Conservation (phyloP, 2,113 vertebrate species). For the Meleagris gallopavo region DNA sequence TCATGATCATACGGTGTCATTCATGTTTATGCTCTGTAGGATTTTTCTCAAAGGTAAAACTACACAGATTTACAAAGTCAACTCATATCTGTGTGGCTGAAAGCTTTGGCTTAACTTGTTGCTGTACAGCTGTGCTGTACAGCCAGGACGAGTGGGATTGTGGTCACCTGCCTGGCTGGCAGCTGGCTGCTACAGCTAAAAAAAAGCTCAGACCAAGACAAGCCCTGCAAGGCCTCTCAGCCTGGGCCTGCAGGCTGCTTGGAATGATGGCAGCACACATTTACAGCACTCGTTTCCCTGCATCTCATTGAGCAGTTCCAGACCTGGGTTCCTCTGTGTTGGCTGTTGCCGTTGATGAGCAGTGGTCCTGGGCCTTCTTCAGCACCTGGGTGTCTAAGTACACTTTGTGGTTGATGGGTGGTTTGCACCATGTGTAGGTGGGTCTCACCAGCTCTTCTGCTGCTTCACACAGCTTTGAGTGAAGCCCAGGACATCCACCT, state of each 20-base stretch:
- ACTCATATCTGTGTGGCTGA: background rate
- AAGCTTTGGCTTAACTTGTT: background rate
- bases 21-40: background rate
- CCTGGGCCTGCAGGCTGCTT: background rate
- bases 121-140: background rate
- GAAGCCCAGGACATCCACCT: conserved; percentile 87
- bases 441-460: background rate
- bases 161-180: background rate
- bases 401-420: background rate
- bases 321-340: background rate
- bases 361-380: background rate
- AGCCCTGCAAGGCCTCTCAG: background rate
- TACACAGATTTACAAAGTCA: background rate
- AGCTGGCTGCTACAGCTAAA: background rate
- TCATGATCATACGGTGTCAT: rapidly evolving
- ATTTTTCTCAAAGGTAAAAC: background rate
- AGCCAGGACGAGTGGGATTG: background rate
- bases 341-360: background rate
- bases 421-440: background rate
- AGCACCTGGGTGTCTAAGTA: rapidly evolving
- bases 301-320: background rate
- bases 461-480: conserved; percentile 78
- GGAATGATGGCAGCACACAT: rapidly evolving
- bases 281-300: rapidly evolving
- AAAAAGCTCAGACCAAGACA: background rate